Conservation (phyloP, 2,113 vertebrate species). For the Sturnus vulgaris region DNA sequence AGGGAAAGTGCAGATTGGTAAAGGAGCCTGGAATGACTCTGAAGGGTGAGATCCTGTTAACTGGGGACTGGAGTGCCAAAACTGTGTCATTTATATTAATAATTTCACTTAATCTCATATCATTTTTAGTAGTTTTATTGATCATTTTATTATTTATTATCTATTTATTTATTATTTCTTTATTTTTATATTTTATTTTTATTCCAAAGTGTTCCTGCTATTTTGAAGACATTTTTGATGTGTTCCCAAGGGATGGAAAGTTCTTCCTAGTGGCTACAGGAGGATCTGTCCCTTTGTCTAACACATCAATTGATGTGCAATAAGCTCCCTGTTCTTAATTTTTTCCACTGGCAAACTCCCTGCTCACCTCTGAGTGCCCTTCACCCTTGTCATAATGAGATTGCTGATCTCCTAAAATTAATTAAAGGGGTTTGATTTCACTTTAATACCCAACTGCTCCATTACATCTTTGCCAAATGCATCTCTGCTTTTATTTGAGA, state of each 20-base stretch:
- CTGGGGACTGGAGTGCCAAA: not conserved
- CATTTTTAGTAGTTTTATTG: too few relatives aligned
- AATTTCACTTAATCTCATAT: too few relatives aligned
- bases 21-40: not conserved
- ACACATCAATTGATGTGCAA: not conserved
- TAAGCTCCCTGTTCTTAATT: not conserved
- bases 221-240: not conserved
- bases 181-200: not conserved
- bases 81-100: not conserved
- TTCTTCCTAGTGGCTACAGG: not conserved
- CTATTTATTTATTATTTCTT: not conserved
- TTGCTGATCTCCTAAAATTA: not conserved
- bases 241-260: not conserved
- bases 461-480: not conserved
- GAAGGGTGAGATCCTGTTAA: not conserved
- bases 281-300: not conserved
- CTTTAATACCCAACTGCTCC: not conserved
- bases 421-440: not conserved
- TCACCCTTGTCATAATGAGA: not conserved
- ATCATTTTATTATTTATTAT: not conserved
- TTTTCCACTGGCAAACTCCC: not conserved
- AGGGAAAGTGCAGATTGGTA: not conserved
- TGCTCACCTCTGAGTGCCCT: not conserved
- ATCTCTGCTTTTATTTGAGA: not conserved
- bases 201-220: not conserved